phyloP scores from a whole-genome alignment of 2,797 vertebrate species.

The Sibirionetta formosa region DNA sequence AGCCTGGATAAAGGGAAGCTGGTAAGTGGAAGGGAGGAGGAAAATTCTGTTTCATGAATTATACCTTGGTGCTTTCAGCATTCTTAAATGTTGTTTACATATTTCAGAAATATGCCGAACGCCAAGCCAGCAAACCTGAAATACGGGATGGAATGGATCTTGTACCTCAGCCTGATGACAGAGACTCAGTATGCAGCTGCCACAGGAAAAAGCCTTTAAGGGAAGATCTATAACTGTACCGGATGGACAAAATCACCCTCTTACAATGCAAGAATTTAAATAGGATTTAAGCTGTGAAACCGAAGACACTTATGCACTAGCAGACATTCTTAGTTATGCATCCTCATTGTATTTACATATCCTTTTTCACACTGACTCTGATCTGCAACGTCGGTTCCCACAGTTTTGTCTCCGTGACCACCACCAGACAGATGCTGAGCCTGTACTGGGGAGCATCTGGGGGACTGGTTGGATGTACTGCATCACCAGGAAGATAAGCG shows the following conservation, averaged over 20 bases:
- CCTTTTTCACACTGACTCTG: slow-evolving; percentile 4
- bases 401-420: neutral
- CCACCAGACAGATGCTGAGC: neutral
- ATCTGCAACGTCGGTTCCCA: neutral
- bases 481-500: neutral
- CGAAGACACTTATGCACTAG: neutral
- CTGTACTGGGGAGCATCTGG: neutral
- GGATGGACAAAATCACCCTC: slow-evolving; percentile 23
- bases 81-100: slow-evolving; percentile 67
- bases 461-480: neutral
- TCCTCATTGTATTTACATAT: slow-evolving; percentile 33
- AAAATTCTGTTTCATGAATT: slow-evolving; percentile 19
- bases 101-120: slow-evolving; percentile 85
- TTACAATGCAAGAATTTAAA: slow-evolving; percentile 25
- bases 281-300: slow-evolving; percentile 51
- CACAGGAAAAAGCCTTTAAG: slow-evolving; percentile 72
- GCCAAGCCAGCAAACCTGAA: slow-evolving; percentile 83
- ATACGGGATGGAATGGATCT: slow-evolving; percentile 87
- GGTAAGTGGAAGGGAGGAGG: slow-evolving; percentile 35
- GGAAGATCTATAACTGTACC: slow-evolving; percentile 81
- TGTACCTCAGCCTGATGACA: slow-evolving; percentile 85
- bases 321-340: slow-evolving; percentile 24
- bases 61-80: slow-evolving; percentile 36
- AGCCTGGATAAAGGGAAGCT: slow-evolving; percentile 30
- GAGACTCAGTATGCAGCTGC: slow-evolving; percentile 80